Base-by-base conservation (phyloP, 2,888 invertebrate species). In the Diadegma fenestrale region DNA sequence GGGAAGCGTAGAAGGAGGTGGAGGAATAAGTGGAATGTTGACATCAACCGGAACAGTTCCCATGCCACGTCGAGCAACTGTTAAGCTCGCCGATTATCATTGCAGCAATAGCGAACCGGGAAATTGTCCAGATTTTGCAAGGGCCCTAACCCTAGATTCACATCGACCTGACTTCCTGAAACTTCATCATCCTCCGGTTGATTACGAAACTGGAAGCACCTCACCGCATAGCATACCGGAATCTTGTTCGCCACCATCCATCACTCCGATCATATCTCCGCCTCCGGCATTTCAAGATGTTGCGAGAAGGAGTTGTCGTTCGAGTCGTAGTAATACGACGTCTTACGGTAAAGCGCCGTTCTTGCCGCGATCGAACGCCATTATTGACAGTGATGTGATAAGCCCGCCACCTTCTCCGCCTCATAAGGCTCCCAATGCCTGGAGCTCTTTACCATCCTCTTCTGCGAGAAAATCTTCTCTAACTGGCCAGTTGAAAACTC, bases 221-320 rank as follows among this genome's bases (percentile, higher is more conserved):
- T 94, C 94, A 14, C 92, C 93, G 1, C 92, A 91, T 82, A 92
- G 91, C 63, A 92, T 94, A 8, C 93, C 94, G 0, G 94, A 94
- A 83, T 94, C 94, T 0, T 94, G 94, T 64, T 95, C 96, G 0
- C 96, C 96, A 45, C 96, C 96, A 2, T 95, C 96, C n/a, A 94
- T 96, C 17, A 96, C 96, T 0, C 96, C 96, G 8, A 96, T 96
- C 83, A 95, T 96, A 68, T 96, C 96, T 19, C 96, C 96, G 12
- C 96, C 96, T 0, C 96, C 96, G 12, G 96, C 96, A 12, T 96
- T 96, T 91, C 96, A 96, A 91, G 96, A 96, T 88, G 94, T 94
- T 88, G 90, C 92, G 0, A 89, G 87, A 69, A 88, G 85, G 33
- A 90, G 89, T 12, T 72, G 64, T 1, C 84, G 84, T 48, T 33